These are phyloP conservation scores for Drosophila ananassae DNA, from an alignment of 1,140 invertebrate species.

Conservation along the genomic window DNA sequence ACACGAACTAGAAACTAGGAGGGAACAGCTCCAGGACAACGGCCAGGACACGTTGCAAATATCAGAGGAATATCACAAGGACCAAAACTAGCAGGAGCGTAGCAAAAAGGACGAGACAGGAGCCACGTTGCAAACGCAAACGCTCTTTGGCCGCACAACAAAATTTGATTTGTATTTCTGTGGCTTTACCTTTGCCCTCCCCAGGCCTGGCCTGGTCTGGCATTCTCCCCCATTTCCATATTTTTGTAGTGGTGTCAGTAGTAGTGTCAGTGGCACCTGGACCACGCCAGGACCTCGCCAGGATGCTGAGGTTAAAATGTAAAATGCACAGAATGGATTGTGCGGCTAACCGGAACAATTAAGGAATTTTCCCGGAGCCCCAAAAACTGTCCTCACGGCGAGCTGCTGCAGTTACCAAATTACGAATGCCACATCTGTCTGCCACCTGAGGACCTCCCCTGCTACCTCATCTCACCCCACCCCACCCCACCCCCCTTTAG, in stretches of 20 bases:
- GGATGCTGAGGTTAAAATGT: slow-evolving; percentile 80
- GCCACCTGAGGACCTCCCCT: neutral
- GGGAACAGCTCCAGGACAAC: slow-evolving; percentile 37
- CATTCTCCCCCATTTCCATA: neutral
- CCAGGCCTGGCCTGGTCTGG: slow-evolving; percentile 7
- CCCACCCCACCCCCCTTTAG: neutral
- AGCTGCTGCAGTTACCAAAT: slow-evolving; percentile 56
- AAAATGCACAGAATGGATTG: slow-evolving; percentile 83
- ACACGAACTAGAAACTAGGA: slow-evolving; percentile 21
- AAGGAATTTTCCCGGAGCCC: slow-evolving; percentile 67
- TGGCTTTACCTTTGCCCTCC: slow-evolving; percentile 76
- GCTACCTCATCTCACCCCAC: neutral
- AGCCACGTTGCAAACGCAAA: slow-evolving; percentile 58
- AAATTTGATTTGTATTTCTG: slow-evolving; percentile 83
- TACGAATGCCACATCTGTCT: slow-evolving; percentile 65
- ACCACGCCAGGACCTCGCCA: slow-evolving; percentile 60
- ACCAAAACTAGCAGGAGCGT: neutral
- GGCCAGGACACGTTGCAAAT: slow-evolving; percentile 12
- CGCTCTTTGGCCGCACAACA: slow-evolving; percentile 79
- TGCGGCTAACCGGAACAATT: slow-evolving; percentile 82
- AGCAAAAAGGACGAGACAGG: neutral
- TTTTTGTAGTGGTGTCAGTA: slow-evolving; percentile 29
- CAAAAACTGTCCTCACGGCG: slow-evolving; percentile 16
- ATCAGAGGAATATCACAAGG: neutral
- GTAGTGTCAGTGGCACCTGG: slow-evolving; percentile 79